Base-by-base conservation (phyloP, 2,797 vertebrate genomes). In the Crenuchus spilurus region DNA sequence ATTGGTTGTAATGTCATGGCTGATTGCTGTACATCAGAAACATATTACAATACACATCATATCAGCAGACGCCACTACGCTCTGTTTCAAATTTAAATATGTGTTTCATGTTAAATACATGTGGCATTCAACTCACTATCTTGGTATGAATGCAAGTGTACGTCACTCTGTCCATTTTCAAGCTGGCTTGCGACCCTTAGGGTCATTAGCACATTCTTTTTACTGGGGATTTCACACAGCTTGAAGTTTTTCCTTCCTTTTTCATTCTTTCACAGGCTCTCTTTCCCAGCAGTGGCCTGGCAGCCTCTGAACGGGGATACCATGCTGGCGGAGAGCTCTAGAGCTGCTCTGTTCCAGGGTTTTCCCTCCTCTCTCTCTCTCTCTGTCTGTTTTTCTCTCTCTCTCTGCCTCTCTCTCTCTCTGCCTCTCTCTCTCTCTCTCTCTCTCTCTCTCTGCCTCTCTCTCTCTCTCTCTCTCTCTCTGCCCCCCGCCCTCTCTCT, bases 241-340 rank as follows among this genome's bases (percentile, higher is more conserved):
- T 31, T 57, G 74, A 74, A 22, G 14, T 49, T 71, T 73, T 72
- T 69, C 75, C 66, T 70, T 52, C 42, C 60, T 70, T 78, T 76
- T 62, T 18, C 58, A 58, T 68, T 71, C 66, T 66, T 65, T 61
- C 42, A 64, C 73, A 16, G 48, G 24, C 55, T 57, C 42, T 62
- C 30, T 75, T 69, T 80, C 74, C 77, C 74, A 72, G 37, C 64
- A 68, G 22, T 16, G 30, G 65, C 55, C 55, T 75, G 73, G 64
- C 64, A 75, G 30, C 3, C 30, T 58, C n/a, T 70, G 57, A 28
- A 75, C 14, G 28, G 65, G 57, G 44, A 68, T 69, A 52, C 55
- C 64, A 68, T 31, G 46, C 55, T 74, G 63, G 54, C 72, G 6
- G 26, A 60, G 33, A 75, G 58, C 46, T 62, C 60, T 67, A 20